A percentile compares a stretch with the other conserved stretches of the same genome.
Evolutionary conservation across 2,113 vertebrate species (phyloP).

Genomic region (Pelobates fuscus): DNA sequence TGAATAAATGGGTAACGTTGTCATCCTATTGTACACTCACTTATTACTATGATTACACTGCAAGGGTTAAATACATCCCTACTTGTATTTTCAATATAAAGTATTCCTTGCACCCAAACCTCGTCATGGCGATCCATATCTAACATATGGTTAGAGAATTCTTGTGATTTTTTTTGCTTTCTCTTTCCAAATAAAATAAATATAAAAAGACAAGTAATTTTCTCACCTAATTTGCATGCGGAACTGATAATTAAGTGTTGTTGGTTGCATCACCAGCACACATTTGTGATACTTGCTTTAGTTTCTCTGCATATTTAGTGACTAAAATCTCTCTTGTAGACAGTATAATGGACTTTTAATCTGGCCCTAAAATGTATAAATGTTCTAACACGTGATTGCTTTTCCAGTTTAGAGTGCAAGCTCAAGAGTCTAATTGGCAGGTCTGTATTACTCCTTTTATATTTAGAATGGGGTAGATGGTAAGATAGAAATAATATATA

Average conservation of each 20-base stretch:
- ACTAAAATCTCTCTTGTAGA: slow-evolving; percentile 61
- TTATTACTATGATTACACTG: no score
- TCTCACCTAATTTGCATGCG: slow-evolving; percentile 82
- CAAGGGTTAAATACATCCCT: not conserved
- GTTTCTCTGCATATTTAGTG: slow-evolving; percentile 77
- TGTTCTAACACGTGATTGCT: slow-evolving; percentile 6
- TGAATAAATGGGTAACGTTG: no score
- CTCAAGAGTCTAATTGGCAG: not conserved
- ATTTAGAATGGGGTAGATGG: no score
- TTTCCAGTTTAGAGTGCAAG: not conserved
- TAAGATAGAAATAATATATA: no score
- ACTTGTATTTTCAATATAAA: not conserved
- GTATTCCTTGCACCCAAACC: not conserved
- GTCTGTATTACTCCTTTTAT: not conserved
- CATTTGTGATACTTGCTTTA: slow-evolving; percentile 69
- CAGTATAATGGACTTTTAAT: slow-evolving; percentile 25
- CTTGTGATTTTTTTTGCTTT: slow-evolving; percentile 61
- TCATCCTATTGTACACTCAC: no score
- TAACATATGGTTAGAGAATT: slow-evolving; percentile 58
- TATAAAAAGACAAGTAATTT: slow-evolving; percentile 80
- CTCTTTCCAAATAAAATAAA: slow-evolving; percentile 76
- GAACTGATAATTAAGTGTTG: slow-evolving; percentile 84
- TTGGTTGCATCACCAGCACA: slow-evolving; percentile 69
- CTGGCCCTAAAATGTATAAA: slow-evolving; percentile 15
- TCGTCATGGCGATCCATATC: slow-evolving; percentile 37